Base-by-base conservation (phyloP, 2,113 vertebrate genomes). In the Pseudois nayaur region DNA sequence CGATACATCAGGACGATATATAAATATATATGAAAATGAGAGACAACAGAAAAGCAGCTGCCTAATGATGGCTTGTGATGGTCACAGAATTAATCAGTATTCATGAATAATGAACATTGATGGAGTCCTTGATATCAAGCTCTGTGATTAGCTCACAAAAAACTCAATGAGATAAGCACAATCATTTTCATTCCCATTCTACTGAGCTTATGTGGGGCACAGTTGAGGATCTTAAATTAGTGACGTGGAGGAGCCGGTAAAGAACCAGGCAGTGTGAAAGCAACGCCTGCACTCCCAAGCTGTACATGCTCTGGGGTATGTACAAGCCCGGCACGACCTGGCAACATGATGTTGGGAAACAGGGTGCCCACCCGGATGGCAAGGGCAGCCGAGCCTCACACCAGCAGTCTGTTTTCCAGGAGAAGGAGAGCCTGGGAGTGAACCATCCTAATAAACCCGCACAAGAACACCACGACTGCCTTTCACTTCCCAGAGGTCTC, bases 181-280 rank as follows among this genome's bases (percentile, higher is more conserved):
- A 82, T n/a, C 64, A 64, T 48, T 57, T 95, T 89, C 50, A 96
- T 27, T 52, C 33, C 52, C 16, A 54, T 87, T 96, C 89, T 79
- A 60, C 55, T 76, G 52, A 89, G 19, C 45, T 87, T 48, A 95
- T 31, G 15, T 17, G 19, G 45, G 62, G 45, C 25, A 54, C 5
- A 21, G 45, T 71, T 91, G 87, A 87, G 57, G 62, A 74, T 43
- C 8, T 74, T 79, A 95, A 55, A 71, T 57, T 59, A 82, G 60
- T 23, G 43, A 52, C 48, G 10, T 11, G 62, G 59, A 60, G 43
- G 79, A 76, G 62, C 25, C 1, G 1, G 76, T 27, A 43, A 91
- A 78, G 52, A 87, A 82, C 29, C 33, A 40, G 48, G 36, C 74
- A 27, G 83, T 76, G 1, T 81, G 92, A 91, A 92, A 36, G 89